phyloP scores from a whole-genome alignment of 2,797 vertebrate species.

The Poeciliopsis infans region DNA sequence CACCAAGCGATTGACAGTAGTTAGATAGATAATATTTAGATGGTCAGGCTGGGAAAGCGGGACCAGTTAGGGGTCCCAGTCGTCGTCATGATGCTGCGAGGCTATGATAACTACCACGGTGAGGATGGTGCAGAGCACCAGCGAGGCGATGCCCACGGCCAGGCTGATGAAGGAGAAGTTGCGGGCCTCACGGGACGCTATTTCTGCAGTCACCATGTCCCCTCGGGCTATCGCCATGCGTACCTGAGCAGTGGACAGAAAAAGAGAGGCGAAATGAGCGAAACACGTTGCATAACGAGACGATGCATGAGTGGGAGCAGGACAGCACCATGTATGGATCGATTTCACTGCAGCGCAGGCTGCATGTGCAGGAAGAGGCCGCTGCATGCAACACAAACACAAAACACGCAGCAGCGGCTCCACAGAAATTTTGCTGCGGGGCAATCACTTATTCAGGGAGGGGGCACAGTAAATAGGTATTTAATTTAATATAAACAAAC shows the following conservation, averaged over 20 bases:
- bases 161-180: conserved; percentile 98
- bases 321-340: conserved; percentile 56
- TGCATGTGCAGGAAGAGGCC: conserved; percentile 52
- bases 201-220: conserved; percentile 94
- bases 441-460: too few species aligned
- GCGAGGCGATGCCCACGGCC: conserved; percentile 93
- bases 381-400: conserved; percentile 35
- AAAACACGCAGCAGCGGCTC: conserved; percentile 32
- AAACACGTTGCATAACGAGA: conserved; percentile 55
- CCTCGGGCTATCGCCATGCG: conserved; percentile 90
- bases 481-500: too few species aligned
- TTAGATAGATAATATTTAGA: conserved; percentile 43
- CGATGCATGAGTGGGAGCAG: conserved; percentile 55
- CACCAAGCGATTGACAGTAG: conserved; percentile 47
- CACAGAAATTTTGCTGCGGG: too few species aligned
- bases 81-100: conserved; percentile 93
- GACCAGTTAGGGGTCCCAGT: conserved; percentile 88
- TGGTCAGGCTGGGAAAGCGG: conserved; percentile 1
- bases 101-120: conserved; percentile 96
- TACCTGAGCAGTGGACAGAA: conserved; percentile 76
- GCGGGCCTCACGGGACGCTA: conserved; percentile 92
- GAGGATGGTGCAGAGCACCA: conserved; percentile 95
- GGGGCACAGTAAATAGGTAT: too few species aligned
- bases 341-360: conserved; percentile 61
- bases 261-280: conserved; percentile 41